Evolutionary conservation across 2,888 invertebrate genomes (phyloP), one percentile per base, ranked within the genome.

Genomic region (Metalampra italica): DNA sequence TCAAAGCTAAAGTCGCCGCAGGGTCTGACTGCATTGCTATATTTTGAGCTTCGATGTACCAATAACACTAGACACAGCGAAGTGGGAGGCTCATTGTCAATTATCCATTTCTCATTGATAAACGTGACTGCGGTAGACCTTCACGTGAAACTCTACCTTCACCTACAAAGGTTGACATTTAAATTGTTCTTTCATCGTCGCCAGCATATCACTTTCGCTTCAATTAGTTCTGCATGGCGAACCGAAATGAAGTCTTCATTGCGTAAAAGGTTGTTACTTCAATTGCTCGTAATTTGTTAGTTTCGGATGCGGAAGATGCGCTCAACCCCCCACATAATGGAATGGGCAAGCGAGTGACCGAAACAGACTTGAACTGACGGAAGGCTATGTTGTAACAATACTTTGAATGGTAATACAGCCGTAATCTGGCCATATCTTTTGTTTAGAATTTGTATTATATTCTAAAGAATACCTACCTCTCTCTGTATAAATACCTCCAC

Each of bases 181-280:
- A 22, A 22, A n/a, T n/a, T 3, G 36, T n/a, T 36, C 5, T 11
- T 36, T 36, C n/a, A 8, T 40, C 14, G 13, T 40, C 15, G 14
- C 15, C 7, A 9, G 4, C 40, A 40, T n/a, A n/a, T 40, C 15
- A 38, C 15, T 40, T 40, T 40, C 40, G 9, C 9, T 36, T 36
- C 29, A 50, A 50, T 46, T 46, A 22, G 50, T 50, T 46, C 43
- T 43, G 32, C 50, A 32, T 30, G 22, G 30, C 43, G 34, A 39
- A 46, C 13, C 43, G 15, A 39, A 46, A 46, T 50, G n/a, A 36
- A 41, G 29, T 32, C 12, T 15, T 34, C n/a, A n/a, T 44, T 36
- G 34, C 38, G 43, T 43, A 40, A 34, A 12, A 29, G n/a, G 30
- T 29, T 12, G 22, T 40, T 40, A 40, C 40, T 36, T 11, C 36